A percentile compares a stretch with the other conserved stretches of the same genome.
Evolutionary conservation across 2,888 invertebrate species (phyloP).

Genomic region (Flexamia atlantica): DNA sequence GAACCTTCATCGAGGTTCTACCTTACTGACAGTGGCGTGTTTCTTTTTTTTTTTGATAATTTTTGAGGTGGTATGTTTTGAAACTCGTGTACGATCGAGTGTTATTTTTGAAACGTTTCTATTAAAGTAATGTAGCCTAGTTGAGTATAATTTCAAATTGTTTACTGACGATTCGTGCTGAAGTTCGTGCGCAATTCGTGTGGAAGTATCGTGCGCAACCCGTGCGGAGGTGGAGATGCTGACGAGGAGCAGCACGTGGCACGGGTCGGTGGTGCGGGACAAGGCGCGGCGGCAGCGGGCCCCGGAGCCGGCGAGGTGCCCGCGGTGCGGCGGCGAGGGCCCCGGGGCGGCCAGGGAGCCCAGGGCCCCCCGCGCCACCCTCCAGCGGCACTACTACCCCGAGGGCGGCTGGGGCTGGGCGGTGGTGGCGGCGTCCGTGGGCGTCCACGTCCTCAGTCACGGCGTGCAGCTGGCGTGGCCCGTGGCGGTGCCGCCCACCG

Average conservation of each 20-base stretch:
- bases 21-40: no score
- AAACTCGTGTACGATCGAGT: no score
- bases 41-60: no score
- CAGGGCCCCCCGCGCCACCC: conserved; percentile 67
- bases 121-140: no score
- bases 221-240: no score
- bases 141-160: no score
- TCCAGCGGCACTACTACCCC: conserved; percentile 88
- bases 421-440: conserved; percentile 83
- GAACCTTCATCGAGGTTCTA: neutral
- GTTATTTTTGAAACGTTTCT: no score
- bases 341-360: neutral
- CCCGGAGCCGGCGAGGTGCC: neutral
- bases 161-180: no score
- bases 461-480: conserved; percentile 84
- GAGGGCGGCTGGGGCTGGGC: conserved; percentile 95
- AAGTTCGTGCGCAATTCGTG: no score
- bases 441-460: conserved; percentile 85
- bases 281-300: neutral
- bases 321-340: neutral
- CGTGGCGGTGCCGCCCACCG: conserved; percentile 73
- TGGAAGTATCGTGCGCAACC: no score
- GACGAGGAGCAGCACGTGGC: conserved; percentile 37
- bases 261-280: conserved; percentile 9
- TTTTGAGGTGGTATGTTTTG: no score